Evolutionary conservation across 2,888 invertebrate species (phyloP).

Genomic region (Theristus sp.): DNA sequence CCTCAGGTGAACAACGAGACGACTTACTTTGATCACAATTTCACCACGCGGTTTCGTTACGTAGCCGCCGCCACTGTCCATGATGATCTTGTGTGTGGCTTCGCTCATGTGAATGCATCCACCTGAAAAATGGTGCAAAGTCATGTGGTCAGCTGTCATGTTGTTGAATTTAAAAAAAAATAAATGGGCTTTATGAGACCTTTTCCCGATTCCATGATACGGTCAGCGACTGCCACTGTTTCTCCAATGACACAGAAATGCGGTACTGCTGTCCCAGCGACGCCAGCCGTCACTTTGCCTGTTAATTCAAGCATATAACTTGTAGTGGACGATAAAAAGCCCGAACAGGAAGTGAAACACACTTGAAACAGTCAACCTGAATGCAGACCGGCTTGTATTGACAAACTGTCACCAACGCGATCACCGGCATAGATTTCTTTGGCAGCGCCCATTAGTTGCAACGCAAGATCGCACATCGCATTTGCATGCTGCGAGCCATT

Average conservation of each 20-base stretch:
- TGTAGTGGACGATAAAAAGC: no score
- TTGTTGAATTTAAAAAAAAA: neutral
- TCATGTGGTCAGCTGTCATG: neutral
- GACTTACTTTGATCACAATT: constrained; percentile 3
- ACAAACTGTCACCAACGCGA: no score
- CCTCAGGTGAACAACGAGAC: neutral
- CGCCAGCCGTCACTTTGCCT: no score
- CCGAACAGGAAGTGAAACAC: no score
- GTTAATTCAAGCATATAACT: no score
- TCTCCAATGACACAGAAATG: constrained; percentile 6
- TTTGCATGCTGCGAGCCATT: constrained; percentile 4
- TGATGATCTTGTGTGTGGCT: constrained; percentile 1
- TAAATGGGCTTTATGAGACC: neutral
- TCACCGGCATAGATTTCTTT: no score
- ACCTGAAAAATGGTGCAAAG: neutral
- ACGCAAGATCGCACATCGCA: no score
- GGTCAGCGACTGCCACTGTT: constrained; percentile 1
- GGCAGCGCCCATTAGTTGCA: no score
- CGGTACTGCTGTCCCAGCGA: no score
- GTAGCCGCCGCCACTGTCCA: constrained; percentile 1
- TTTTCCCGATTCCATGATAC: constrained; percentile 2
- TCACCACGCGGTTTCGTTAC: no score
- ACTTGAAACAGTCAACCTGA: no score
- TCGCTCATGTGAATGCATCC: constrained; percentile 4
- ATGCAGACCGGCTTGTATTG: no score